Percentiles rank a stretch among this genome's conserved stretches.
Conservation (phyloP, 2,113 vertebrate genomes). For the Cheirogaleus medius region DNA sequence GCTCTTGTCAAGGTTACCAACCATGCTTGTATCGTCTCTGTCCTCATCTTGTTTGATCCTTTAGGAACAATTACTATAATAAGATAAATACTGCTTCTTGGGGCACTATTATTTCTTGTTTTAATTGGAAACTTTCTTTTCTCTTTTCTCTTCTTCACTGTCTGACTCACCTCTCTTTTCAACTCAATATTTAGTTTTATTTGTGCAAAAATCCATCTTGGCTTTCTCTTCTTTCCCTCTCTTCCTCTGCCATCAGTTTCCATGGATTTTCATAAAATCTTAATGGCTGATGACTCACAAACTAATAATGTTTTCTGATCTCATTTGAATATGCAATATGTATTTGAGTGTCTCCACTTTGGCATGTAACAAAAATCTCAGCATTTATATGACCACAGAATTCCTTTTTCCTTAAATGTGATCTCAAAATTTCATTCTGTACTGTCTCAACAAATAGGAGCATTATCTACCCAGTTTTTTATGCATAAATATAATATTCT, state of each 20-base stretch:
- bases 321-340: not conserved
- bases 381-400: not conserved
- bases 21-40: not conserved
- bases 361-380: not conserved
- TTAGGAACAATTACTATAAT: not conserved
- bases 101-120: not conserved
- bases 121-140: not conserved
- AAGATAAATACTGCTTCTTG: not conserved
- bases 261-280: not conserved
- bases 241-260: not conserved
- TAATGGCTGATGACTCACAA: not conserved
- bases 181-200: not conserved
- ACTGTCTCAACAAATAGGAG: not conserved
- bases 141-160: not conserved
- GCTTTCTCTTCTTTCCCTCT: not conserved
- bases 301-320: not conserved
- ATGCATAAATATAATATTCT: not conserved
- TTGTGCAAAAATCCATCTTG: not conserved
- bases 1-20: not conserved
- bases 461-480: not conserved
- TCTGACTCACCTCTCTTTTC: not conserved
- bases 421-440: not conserved
- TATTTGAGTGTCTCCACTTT: not conserved
- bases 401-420: not conserved
- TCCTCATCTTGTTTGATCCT: not conserved